Conservation (phyloP, 2,888 invertebrate genomes). For the Nineta flava region DNA sequence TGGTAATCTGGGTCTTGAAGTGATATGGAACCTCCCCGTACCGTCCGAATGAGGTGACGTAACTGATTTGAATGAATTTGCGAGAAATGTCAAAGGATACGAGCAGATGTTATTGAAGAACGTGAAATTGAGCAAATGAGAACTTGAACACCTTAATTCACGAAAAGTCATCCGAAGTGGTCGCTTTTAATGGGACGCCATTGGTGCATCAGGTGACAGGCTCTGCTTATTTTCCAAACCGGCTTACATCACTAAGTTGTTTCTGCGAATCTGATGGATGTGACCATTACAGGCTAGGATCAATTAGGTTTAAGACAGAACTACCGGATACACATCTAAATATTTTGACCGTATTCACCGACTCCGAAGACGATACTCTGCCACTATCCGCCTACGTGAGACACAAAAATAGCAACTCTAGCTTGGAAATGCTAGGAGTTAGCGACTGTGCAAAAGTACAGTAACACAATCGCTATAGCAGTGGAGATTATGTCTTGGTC, state of each 20-base stretch:
- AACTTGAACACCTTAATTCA: constrained; percentile 12
- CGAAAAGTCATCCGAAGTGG: constrained; percentile 14
- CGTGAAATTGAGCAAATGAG: constrained; percentile 14
- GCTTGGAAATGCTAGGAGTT: not conserved
- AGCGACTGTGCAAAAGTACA: constrained; percentile 9
- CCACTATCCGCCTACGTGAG: too few species aligned
- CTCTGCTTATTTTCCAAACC: constrained; percentile 8
- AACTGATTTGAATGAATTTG: constrained; percentile 13
- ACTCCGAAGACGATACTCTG: too few species aligned
- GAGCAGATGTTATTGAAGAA: constrained; percentile 12
- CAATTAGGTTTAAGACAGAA: too few species aligned
- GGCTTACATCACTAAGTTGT: constrained; percentile 14
- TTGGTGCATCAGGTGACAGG: constrained; percentile 14
- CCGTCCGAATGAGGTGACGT: constrained; percentile 20
- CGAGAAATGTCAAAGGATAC: constrained; percentile 13
- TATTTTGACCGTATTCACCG: too few species aligned
- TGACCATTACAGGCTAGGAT: constrained; percentile 10
- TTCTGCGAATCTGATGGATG: constrained; percentile 13
- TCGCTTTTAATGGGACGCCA: too few species aligned
- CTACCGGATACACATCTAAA: too few species aligned
- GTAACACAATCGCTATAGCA: constrained; percentile 9
- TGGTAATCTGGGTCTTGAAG: too few species aligned
- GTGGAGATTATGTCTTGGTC: constrained; percentile 13
- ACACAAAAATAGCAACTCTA: too few species aligned
- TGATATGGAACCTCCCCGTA: too few species aligned